Base-by-base conservation (phyloP, 2,113 vertebrate genomes). In the Rhea americana region DNA sequence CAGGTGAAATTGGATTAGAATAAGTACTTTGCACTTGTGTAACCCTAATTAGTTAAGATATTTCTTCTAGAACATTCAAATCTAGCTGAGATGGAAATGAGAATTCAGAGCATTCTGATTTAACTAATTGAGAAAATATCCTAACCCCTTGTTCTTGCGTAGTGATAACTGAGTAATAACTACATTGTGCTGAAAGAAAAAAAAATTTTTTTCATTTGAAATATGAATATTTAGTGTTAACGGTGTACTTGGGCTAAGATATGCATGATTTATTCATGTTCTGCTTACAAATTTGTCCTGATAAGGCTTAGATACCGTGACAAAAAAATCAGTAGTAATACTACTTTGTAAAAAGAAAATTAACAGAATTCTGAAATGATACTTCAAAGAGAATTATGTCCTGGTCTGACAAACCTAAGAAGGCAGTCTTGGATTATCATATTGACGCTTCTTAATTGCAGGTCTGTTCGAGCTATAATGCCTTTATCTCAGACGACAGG, bases 31-130 rank as follows among this genome's bases (percentile, higher is more conserved):
- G 26, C 20, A 80, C 24, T 59, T 17, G 19, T 63, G 16, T 51
- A 43, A 50, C 32, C 14, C 3, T 3, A 41, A 21, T 51, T 72
- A 10, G 4, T 0, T 35, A 24, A 32, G 41, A 30, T 56, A 76
- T 93, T 93, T 62, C 7, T 76, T 76, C 45, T 48, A 45, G 4
- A 43, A 21, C 83, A 56, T 35, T 78, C n/a, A 74, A 77, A 43
- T 26, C 20, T 37, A 55, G 4, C 12, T 85, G 32, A 83, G 30
- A 41, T 13, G 8, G 30, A 66, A 66, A n/a, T 53, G 51, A 41
- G 7, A 50, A 56, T 59, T 82, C 45, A 82, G 9, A 41, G 68
- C 2, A 19, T 73, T 73, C 39, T 73, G 7, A 58, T 30, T 51
- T 61, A 18, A 24, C 9, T 70, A 26, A 28, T 59, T 89, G 12